These are phyloP conservation scores for Drosophila prolongata DNA, from an alignment of 2,888 invertebrate genomes.

Conservation along the genomic window DNA sequence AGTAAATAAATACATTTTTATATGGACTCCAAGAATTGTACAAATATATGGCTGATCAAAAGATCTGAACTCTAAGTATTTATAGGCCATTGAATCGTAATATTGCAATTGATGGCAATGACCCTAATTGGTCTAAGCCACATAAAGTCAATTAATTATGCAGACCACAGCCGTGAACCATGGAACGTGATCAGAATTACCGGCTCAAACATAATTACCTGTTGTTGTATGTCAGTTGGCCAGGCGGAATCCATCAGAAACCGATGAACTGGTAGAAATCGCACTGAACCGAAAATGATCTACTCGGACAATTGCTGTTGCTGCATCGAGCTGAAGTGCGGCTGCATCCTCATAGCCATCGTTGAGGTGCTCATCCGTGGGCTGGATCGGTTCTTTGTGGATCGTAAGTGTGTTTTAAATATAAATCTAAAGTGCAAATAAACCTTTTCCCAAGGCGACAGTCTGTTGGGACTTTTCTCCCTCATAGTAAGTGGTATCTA, in stretches of 20 bases:
- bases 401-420: constrained; percentile 47
- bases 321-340: constrained; percentile 56
- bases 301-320: constrained; percentile 65
- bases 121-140: constrained; percentile 25
- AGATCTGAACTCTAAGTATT: too few species aligned
- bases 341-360: constrained; percentile 66
- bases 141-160: constrained; percentile 17
- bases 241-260: constrained; percentile 12
- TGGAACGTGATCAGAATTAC: constrained; percentile 24
- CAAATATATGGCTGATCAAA: too few species aligned
- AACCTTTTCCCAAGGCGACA: constrained; percentile 25
- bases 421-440: neutral
- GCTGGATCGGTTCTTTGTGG: constrained; percentile 54
- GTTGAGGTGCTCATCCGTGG: constrained; percentile 65
- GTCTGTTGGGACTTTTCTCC: constrained; percentile 42
- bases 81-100: too few species aligned
- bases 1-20: too few species aligned
- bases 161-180: constrained; percentile 8
- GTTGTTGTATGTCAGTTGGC: constrained; percentile 12
- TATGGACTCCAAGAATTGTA: too few species aligned
- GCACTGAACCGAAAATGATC: constrained; percentile 43
- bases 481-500: constrained; percentile 64
- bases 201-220: constrained; percentile 19
- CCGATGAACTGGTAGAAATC: neutral
- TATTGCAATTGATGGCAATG: constrained; percentile 16